Conservation (phyloP, 2,888 invertebrate genomes). For the Cephus pulcher region DNA sequence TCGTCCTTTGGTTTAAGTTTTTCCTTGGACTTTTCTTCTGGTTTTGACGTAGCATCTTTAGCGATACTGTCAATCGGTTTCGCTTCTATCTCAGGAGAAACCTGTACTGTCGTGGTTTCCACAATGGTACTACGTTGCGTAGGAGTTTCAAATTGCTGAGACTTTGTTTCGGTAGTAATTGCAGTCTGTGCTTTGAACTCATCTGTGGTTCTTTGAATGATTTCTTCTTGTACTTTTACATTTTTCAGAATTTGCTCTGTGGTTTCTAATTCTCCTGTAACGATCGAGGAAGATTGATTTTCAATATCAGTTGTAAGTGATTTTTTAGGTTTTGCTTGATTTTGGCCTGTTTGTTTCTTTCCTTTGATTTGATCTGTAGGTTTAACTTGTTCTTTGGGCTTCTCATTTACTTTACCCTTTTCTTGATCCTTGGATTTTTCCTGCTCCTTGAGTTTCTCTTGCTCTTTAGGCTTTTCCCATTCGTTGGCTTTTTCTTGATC, state of each 20-base stretch:
- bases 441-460: too few relatives aligned
- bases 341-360: not conserved
- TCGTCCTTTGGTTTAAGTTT: slow-evolving; percentile 63
- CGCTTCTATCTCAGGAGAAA: not conserved
- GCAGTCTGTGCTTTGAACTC: not conserved
- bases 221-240: not conserved
- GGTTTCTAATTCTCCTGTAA: not conserved
- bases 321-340: not conserved
- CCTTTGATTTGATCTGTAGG: not conserved
- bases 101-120: not conserved
- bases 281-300: not conserved
- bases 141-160: not conserved
- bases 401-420: slow-evolving; percentile 34
- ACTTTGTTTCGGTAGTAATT: not conserved
- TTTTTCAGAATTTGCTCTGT: not conserved
- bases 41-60: not conserved
- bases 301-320: not conserved
- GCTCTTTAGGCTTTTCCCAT: too few relatives aligned
- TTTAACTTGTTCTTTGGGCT: slow-evolving; percentile 47
- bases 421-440: slow-evolving; percentile 4
- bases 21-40: slow-evolving; percentile 35
- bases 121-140: not conserved
- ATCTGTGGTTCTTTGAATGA: not conserved
- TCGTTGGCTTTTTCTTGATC: slow-evolving; percentile 13
- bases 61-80: not conserved